phyloP scores from a whole-genome alignment of 2,113 vertebrate genomes.

The Hemicordylus capensis region DNA sequence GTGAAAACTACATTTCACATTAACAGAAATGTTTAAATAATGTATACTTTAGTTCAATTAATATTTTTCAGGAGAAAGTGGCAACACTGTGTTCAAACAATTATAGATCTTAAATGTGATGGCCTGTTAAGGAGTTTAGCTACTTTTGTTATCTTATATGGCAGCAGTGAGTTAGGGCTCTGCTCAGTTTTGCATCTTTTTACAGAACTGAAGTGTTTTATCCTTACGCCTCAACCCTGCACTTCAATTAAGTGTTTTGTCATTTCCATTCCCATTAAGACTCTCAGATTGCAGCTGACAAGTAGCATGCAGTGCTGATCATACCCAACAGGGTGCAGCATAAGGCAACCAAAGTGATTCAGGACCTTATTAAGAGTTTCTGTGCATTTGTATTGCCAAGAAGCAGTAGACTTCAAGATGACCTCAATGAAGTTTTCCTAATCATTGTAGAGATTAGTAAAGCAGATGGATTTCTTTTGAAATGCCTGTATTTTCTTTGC shows the following conservation, averaged over 20 bases:
- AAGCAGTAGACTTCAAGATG: accelerated
- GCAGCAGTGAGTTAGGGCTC: no score
- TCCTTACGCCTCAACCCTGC: neutral
- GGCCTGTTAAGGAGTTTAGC: neutral
- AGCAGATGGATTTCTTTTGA: neutral
- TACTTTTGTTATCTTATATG: no score
- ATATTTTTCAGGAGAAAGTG: neutral
- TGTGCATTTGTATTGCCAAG: neutral
- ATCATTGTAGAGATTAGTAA: neutral
- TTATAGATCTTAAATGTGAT: neutral
- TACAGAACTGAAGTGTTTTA: neutral
- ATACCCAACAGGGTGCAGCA: conserved; percentile 12
- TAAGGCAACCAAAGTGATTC: neutral
- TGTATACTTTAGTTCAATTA: neutral
- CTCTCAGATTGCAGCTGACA: neutral
- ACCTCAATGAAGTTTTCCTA: neutral
- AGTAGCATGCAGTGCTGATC: neutral
- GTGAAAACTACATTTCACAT: neutral
- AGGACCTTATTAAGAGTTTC: accelerated
- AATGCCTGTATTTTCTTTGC: neutral
- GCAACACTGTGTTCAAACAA: neutral
- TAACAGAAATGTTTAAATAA: neutral
- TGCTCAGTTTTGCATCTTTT: neutral
- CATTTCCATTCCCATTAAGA: neutral
- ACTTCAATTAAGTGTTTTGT: neutral